Evolutionary conservation across 2,113 vertebrate species (phyloP).

Genomic region (Pholis gunnellus): DNA sequence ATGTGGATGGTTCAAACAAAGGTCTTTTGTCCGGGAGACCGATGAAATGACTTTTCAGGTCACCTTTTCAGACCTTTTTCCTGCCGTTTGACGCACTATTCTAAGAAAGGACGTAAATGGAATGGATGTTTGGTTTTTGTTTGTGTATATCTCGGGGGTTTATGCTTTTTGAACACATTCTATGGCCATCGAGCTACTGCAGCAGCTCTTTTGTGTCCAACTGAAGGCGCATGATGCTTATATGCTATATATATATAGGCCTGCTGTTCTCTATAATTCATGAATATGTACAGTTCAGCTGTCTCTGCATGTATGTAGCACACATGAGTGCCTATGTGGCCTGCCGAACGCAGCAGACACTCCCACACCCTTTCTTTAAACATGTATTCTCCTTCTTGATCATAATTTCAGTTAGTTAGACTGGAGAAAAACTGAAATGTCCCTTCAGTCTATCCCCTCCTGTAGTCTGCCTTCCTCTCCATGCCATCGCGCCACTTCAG

Average conservation of each 20-base stretch:
- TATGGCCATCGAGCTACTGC: conserved; percentile 9
- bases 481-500: conserved; percentile 12
- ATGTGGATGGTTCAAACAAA: too few species aligned
- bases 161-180: background rate
- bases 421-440: conserved; percentile 21
- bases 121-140: background rate
- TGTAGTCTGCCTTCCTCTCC: conserved; percentile 8
- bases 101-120: background rate
- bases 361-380: conserved; percentile 19
- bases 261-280: conserved; percentile 61
- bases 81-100: background rate
- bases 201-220: conserved; percentile 31
- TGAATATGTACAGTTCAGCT: conserved; percentile 39
- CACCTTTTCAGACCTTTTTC: background rate
- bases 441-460: background rate
- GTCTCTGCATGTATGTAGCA: conserved; percentile 35
- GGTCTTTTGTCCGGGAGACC: too few species aligned
- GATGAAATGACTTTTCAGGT: background rate
- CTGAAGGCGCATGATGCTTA: conserved; percentile 36
- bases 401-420: conserved; percentile 10
- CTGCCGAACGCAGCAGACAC: conserved; percentile 49
- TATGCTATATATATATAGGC: conserved; percentile 38
- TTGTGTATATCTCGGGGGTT: background rate
- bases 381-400: conserved; percentile 39
- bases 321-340: conserved; percentile 37